Conservation (phyloP, 2,797 vertebrate species). For the Lepidocolaptes lacrymiger region DNA sequence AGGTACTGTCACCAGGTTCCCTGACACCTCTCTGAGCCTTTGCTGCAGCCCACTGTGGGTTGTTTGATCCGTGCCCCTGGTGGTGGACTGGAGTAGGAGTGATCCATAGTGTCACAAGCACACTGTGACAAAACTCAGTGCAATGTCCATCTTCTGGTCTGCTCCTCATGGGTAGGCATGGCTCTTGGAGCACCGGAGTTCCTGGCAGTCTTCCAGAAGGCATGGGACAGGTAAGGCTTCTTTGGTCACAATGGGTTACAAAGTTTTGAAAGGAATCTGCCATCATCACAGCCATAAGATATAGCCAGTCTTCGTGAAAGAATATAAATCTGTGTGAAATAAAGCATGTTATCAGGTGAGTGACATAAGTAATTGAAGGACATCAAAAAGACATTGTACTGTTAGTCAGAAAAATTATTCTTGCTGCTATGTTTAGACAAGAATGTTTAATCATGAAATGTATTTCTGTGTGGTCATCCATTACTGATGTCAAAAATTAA, state of each 20-base stretch:
- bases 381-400: neutral
- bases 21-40: neutral
- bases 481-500: constrained; percentile 19
- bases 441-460: neutral
- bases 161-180: fast-evolving
- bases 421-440: neutral
- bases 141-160: fast-evolving
- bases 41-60: neutral
- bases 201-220: neutral
- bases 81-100: fast-evolving
- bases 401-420: neutral
- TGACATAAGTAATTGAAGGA: neutral
- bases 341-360: neutral
- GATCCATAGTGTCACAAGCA: neutral
- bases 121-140: neutral
- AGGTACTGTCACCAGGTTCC: neutral
- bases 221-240: neutral
- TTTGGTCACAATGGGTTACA: neutral
- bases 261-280: neutral
- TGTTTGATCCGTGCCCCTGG: neutral
- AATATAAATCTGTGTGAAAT: neutral
- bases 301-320: neutral
- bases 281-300: neutral
- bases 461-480: neutral
- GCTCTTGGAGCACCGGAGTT: neutral